Percentiles rank a stretch among this genome's conserved stretches.
phyloP scores from a whole-genome alignment of 2,888 invertebrate species.

The Nematopogon swammerdamellus region DNA sequence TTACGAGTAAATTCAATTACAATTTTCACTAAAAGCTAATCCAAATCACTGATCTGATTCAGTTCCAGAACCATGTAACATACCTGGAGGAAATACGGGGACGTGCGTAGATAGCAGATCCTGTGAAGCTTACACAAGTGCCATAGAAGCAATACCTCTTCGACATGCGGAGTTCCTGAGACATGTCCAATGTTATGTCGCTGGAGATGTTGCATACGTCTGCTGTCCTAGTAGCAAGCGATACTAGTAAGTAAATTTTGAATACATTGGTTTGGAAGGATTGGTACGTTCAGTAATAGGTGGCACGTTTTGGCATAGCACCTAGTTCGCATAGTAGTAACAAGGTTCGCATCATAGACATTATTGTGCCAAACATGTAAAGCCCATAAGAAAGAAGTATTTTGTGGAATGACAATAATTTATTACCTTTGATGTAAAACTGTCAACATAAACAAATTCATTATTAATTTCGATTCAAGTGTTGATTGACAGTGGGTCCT shows the following conservation, averaged over 20 bases:
- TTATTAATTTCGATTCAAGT: no score
- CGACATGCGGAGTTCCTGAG: conserved; percentile 7
- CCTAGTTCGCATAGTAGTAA: no score
- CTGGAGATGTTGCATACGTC: conserved; percentile 6
- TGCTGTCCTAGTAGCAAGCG: conserved; percentile 9
- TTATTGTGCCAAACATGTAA: no score
- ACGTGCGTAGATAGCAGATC: conserved; percentile 6
- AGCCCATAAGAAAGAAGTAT: no score
- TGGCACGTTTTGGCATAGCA: no score
- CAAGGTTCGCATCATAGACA: no score
- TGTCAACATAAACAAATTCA: no score
- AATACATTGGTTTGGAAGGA: no score
- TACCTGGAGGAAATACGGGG: conserved; percentile 7
- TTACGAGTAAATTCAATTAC: neutral
- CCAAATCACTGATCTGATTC: neutral
- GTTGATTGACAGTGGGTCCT: no score
- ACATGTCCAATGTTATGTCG: conserved; percentile 9
- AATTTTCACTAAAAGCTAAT: neutral
- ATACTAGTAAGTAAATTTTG: conserved; percentile 5
- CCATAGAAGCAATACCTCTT: conserved; percentile 2
- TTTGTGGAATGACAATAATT: no score
- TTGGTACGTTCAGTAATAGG: no score
- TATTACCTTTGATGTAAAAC: no score
- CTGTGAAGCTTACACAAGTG: conserved; percentile 4
- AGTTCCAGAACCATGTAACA: conserved; percentile 4